Conservation (phyloP, 2,888 invertebrate genomes). For the Eristalinus sepulchralis region DNA sequence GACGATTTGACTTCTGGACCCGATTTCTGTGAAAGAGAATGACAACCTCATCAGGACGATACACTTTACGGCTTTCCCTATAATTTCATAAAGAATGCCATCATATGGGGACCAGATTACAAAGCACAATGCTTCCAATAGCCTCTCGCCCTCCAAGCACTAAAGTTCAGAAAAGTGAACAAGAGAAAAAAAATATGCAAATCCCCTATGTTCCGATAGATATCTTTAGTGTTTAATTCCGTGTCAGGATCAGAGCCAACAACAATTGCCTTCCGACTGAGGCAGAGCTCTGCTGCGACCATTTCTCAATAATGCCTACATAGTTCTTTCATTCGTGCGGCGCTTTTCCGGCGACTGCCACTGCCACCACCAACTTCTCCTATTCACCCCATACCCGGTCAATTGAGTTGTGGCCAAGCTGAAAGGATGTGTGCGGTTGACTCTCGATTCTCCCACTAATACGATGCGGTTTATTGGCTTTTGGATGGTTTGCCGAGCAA, state of each 20-base stretch:
- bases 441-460: slow-evolving; percentile 71
- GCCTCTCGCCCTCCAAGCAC: no score
- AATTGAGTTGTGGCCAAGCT: slow-evolving; percentile 70
- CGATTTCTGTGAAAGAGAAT: no score
- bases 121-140: not conserved
- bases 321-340: slow-evolving; percentile 13
- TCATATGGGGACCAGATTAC: not conserved
- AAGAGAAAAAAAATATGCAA: slow-evolving; percentile 50
- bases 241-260: slow-evolving; percentile 25
- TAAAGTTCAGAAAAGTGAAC: not conserved
- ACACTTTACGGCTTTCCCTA: no score
- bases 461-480: slow-evolving; percentile 73
- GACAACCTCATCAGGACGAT: no score
- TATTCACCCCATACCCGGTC: slow-evolving; percentile 59
- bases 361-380: not conserved
- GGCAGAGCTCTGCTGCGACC: slow-evolving; percentile 12
- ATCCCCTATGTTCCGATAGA: slow-evolving; percentile 59
- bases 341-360: slow-evolving; percentile 23
- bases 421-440: slow-evolving; percentile 69
- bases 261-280: slow-evolving; percentile 56
- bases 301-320: slow-evolving; percentile 52
- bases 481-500: slow-evolving; percentile 40
- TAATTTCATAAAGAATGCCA: no score
- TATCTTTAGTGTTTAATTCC: slow-evolving; percentile 63
- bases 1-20: no score